Evolutionary conservation across 2,888 invertebrate species (phyloP).

Genomic region (Dryococelus australis): DNA sequence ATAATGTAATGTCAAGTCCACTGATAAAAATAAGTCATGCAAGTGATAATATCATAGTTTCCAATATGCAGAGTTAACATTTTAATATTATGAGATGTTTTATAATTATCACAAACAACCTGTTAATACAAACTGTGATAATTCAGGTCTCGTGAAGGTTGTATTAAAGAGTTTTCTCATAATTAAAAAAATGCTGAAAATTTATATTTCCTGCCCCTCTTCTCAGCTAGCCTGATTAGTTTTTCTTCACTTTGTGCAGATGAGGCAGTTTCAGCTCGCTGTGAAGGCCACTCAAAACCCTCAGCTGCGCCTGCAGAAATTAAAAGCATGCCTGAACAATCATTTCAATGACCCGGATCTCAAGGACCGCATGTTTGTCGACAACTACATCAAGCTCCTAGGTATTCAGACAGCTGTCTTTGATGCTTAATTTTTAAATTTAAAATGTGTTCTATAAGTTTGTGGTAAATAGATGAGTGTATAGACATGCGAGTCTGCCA

Average conservation of each 20-base stretch:
- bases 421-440: not conserved
- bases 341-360: slow-evolving; percentile 62
- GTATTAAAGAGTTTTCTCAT: too few species aligned
- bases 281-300: slow-evolving; percentile 55
- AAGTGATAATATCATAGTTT: too few species aligned
- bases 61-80: too few species aligned
- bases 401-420: slow-evolving; percentile 55
- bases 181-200: too few species aligned
- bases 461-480: not conserved
- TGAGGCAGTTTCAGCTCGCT: slow-evolving; percentile 58
- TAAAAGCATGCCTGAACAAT: slow-evolving; percentile 61
- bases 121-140: too few species aligned
- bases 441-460: not conserved
- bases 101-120: too few species aligned
- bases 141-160: too few species aligned
- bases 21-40: too few species aligned
- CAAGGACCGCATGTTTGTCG: slow-evolving; percentile 56
- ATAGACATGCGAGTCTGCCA: not conserved
- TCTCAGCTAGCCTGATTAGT: too few species aligned
- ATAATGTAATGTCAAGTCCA: too few species aligned
- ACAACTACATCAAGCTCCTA: slow-evolving; percentile 62
- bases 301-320: slow-evolving; percentile 59
- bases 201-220: too few species aligned
- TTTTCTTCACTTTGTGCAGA: slow-evolving; percentile 47
- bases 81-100: too few species aligned